Percentiles rank a stretch among this genome's conserved stretches.
Conservation (phyloP, 1,140 invertebrate species). For the Orussus abietinus region DNA sequence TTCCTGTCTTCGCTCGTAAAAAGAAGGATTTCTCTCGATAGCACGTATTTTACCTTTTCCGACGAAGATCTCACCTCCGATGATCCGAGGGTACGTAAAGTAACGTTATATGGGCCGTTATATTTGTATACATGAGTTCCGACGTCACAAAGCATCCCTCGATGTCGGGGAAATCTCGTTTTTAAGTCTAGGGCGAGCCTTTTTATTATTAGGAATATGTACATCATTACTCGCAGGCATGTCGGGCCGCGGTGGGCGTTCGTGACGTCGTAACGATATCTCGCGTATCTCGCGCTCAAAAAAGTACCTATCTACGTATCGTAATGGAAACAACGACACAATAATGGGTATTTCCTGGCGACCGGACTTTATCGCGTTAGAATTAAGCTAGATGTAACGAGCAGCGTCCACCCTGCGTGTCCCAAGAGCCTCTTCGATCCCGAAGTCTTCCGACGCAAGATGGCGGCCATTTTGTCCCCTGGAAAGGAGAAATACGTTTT, state of each 20-base stretch:
- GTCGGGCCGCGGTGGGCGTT: not conserved
- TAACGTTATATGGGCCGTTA: too few relatives aligned
- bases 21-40: too few relatives aligned
- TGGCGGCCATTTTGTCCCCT: conserved; percentile 56
- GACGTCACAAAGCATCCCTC: too few relatives aligned
- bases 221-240: conserved; percentile 11
- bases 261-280: conserved; percentile 2
- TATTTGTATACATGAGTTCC: too few relatives aligned
- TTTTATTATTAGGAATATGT: conserved; percentile 15
- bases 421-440: conserved; percentile 31
- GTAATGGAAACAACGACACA: conserved; percentile 41
- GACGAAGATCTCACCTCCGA: too few relatives aligned
- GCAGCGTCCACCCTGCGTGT: conserved; percentile 34
- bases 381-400: conserved; percentile 34
- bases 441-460: conserved; percentile 52
- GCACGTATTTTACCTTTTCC: too few relatives aligned
- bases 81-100: too few relatives aligned
- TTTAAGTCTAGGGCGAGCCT: conserved; percentile 8
- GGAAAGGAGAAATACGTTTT: conserved; percentile 35
- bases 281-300: not conserved
- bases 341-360: conserved; percentile 47
- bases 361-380: conserved; percentile 49
- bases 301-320: conserved; percentile 35
- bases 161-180: not conserved
- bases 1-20: too few relatives aligned